Conservation (phyloP, 1,140 invertebrate genomes). For the Maniola jurtina region DNA sequence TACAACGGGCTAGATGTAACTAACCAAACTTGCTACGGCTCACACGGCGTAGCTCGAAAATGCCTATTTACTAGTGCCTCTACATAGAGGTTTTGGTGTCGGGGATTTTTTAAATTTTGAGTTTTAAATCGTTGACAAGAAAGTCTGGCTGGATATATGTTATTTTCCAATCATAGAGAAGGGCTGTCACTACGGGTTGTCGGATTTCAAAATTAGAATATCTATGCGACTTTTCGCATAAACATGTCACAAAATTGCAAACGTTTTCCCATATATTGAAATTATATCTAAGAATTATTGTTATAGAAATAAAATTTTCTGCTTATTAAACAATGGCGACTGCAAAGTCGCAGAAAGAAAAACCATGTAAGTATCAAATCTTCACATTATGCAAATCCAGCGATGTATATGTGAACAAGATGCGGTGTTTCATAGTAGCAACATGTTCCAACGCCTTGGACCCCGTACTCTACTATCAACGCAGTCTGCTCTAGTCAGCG, state of each 20-base stretch:
- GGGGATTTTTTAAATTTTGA: too few relatives aligned
- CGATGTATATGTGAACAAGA: too few relatives aligned
- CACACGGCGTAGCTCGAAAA: too few relatives aligned
- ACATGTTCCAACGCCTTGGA: too few relatives aligned
- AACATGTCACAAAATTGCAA: conserved; percentile 32
- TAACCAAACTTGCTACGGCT: too few relatives aligned
- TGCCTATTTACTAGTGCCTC: too few relatives aligned
- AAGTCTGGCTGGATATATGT: background rate
- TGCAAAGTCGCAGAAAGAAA: conserved; percentile 55
- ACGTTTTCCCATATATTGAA: background rate
- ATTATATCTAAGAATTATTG: conserved; percentile 1
- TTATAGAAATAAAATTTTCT: conserved; percentile 20
- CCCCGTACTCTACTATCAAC: too few relatives aligned
- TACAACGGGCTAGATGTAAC: too few relatives aligned
- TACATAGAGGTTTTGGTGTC: too few relatives aligned
- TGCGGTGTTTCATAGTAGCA: too few relatives aligned
- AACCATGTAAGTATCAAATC: conserved; percentile 48
- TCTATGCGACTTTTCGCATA: conserved; percentile 38
- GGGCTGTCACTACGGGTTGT: background rate
- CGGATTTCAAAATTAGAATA: conserved; percentile 48
- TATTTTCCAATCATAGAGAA: background rate
- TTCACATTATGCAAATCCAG: background rate
- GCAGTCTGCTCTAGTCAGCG: too few relatives aligned
- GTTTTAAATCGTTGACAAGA: background rate
- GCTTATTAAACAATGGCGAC: conserved; percentile 44